Evolutionary conservation across 2,888 invertebrate genomes (phyloP), one percentile per base, ranked within the genome.

Genomic region (Sarcophaga subvicina): DNA sequence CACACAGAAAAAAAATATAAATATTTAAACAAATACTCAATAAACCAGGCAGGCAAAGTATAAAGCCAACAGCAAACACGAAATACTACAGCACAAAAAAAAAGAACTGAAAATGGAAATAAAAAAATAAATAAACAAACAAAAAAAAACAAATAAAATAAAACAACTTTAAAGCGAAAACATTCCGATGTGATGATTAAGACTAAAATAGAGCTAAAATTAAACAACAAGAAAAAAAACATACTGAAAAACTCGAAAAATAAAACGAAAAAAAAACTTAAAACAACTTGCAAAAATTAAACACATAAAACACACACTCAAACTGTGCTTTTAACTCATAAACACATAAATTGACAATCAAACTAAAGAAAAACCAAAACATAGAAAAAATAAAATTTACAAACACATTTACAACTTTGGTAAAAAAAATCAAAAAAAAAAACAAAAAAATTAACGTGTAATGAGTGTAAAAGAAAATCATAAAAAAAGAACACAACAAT

Each of bases 111-210:
- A 60, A 75, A 77, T 69, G 64, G 66, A 80, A 79, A 73, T 25
- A 81, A 81, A 83, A 63, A 82, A 64, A 77, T 67, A 78, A 86
- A 79, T n/a, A 71, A 86, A 80, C 69, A 69, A 82, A 69, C 62
- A 72, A 80, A 66, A 71, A 78, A 71, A 81, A 73, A 49, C 60
- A 71, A 84, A 70, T 82, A 79, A 70, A 75, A 81, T 62, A 77
- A 81, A 82, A 84, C 75, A 87, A 79, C 84, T 87, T 72, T 87
- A 80, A 87, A 87, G 79, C 84, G 63, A 88, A 89, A 88, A 88
- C 89, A 89, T 89, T 89, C 89, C 89, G 86, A 89, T 87, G 86
- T 89, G 93, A 93, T 93, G 93, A 93, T 93, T 93, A 93, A 93
- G 91, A 91, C 87, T 67, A 83, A 85, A 83, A 85, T 84, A 87